These are phyloP conservation scores for Brachionus angularis DNA, from an alignment of 1,140 invertebrate genomes.

Conservation along the genomic window DNA sequence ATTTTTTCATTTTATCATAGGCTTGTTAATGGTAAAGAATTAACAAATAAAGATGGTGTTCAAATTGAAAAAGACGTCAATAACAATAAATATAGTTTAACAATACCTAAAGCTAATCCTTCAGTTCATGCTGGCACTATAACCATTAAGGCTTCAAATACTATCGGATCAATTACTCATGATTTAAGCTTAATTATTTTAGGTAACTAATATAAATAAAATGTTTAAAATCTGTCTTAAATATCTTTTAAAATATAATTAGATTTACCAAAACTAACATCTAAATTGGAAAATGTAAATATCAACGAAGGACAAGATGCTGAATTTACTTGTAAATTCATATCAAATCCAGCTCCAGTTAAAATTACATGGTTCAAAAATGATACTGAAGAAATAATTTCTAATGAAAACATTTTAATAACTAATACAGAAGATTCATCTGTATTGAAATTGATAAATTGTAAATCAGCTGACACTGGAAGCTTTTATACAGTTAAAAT, in stretches of 20 bases:
- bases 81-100: background rate
- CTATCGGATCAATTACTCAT: background rate
- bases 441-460: background rate
- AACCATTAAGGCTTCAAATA: background rate
- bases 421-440: background rate
- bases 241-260: too few relatives aligned
- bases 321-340: background rate
- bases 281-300: background rate
- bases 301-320: background rate
- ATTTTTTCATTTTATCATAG: background rate
- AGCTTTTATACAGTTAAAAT: background rate
- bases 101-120: background rate
- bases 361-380: background rate
- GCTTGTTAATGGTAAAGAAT: background rate
- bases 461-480: background rate
- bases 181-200: background rate
- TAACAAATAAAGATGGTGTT: conserved; percentile 33
- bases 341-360: background rate
- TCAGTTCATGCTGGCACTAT: background rate
- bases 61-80: conserved; percentile 5
- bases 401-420: background rate
- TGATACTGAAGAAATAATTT: background rate
- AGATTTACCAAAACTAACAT: background rate
- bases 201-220: background rate
- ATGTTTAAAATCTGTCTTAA: too few relatives aligned